phyloP scores from a whole-genome alignment of 2,797 vertebrate species.

The Poeciliopsis gracilis region DNA sequence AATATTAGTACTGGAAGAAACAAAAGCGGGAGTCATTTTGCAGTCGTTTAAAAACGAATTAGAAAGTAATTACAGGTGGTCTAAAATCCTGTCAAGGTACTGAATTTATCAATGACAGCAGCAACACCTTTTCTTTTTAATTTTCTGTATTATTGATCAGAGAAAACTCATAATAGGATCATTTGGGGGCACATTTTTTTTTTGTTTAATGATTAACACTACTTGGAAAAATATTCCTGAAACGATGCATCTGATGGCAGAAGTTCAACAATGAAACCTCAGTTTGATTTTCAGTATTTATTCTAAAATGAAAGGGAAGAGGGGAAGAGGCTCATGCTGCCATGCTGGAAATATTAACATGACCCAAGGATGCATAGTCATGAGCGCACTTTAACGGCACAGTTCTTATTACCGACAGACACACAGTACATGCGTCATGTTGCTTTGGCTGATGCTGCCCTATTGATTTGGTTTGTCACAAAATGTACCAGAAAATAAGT shows the following conservation, averaged over 20 bases:
- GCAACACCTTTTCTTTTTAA: background rate
- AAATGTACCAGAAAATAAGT: slow-evolving; percentile 5
- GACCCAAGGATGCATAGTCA: slow-evolving; percentile 1
- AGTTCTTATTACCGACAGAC: background rate
- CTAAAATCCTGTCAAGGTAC: background rate
- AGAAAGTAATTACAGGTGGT: background rate
- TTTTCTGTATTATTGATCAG: background rate
- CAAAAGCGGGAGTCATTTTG: background rate
- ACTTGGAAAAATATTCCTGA: background rate
- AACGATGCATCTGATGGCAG: background rate
- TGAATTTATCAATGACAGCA: background rate
- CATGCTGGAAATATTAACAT: background rate
- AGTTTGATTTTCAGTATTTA: background rate
- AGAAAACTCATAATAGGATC: background rate
- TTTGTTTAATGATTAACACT: background rate
- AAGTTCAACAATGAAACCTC: background rate
- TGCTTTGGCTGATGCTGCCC: slow-evolving; percentile 3
- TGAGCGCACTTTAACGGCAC: background rate
- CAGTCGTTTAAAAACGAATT: background rate
- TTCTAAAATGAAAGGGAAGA: background rate
- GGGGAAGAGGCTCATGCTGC: background rate
- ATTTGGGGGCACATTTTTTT: background rate
- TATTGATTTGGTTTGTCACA: slow-evolving; percentile 1
- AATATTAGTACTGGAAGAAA: background rate
- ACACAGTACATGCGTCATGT: background rate